Conservation (phyloP, 2,888 invertebrate species). For the Ophion ellenae region DNA sequence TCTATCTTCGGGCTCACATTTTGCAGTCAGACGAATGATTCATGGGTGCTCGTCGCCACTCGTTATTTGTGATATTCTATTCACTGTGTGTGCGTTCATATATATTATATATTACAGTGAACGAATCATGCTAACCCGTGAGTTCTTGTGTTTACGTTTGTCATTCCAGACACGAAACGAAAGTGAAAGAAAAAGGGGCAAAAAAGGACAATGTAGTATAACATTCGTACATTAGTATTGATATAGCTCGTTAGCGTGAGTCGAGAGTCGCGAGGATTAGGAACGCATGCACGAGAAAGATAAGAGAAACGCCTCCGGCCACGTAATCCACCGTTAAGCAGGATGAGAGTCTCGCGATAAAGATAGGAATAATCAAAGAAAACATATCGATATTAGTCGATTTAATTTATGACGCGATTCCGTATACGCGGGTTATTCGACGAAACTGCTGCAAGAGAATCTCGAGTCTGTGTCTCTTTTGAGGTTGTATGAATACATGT, state of each 20-base stretch:
- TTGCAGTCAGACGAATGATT: slow-evolving; percentile 56
- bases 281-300: slow-evolving; percentile 33
- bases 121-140: slow-evolving; percentile 28
- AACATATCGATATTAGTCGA: slow-evolving; percentile 27
- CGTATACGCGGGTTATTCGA: not conserved
- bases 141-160: slow-evolving; percentile 39
- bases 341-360: slow-evolving; percentile 30
- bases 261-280: slow-evolving; percentile 34
- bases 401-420: slow-evolving; percentile 33
- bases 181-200: not conserved
- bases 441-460: slow-evolving; percentile 2
- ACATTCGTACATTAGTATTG: slow-evolving; percentile 12
- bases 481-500: not conserved
- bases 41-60: slow-evolving; percentile 52
- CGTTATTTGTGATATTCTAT: slow-evolving; percentile 47
- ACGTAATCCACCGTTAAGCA: slow-evolving; percentile 32
- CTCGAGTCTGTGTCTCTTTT: not conserved
- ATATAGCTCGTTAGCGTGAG: slow-evolving; percentile 27
- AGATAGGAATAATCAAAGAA: slow-evolving; percentile 50
- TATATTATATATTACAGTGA: not conserved
- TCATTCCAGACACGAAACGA: slow-evolving; percentile 8
- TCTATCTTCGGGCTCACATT: slow-evolving; percentile 47
- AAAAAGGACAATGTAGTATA: not conserved
- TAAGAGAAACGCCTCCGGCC: slow-evolving; percentile 64
- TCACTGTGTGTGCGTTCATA: not conserved